phyloP scores from a whole-genome alignment of 2,888 invertebrate genomes.

The Rhagophthalmus giganteus region DNA sequence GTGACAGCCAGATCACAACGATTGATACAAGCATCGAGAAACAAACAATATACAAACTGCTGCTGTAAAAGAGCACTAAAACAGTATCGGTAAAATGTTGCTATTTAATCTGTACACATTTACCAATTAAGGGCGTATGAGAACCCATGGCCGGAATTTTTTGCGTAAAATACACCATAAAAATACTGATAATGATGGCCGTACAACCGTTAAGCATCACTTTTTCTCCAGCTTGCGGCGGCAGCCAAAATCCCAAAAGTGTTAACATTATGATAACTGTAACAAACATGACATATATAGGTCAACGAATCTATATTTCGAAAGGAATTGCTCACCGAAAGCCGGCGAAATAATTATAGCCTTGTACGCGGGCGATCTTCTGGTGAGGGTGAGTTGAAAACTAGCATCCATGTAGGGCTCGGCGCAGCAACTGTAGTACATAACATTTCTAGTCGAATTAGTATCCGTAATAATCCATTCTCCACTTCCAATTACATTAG shows the following conservation, averaged over 20 bases:
- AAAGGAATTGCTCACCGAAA: constrained; percentile 52
- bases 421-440: constrained; percentile 59
- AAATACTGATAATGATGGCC: constrained; percentile 63
- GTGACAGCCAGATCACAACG: constrained; percentile 59
- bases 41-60: constrained; percentile 59
- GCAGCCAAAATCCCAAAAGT: constrained; percentile 66
- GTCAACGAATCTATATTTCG: too few species aligned
- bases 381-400: constrained; percentile 57
- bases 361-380: constrained; percentile 64
- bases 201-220: constrained; percentile 63
- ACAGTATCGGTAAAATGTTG: constrained; percentile 15
- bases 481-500: constrained; percentile 47
- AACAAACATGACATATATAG: constrained; percentile 28
- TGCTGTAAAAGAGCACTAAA: constrained; percentile 63
- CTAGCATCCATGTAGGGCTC: constrained; percentile 61
- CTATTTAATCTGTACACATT: constrained; percentile 27
- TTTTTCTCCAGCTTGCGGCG: constrained; percentile 69
- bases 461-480: constrained; percentile 59
- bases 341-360: constrained; percentile 67
- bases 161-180: constrained; percentile 66
- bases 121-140: constrained; percentile 62
- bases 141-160: constrained; percentile 61
- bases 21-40: constrained; percentile 61
- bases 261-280: constrained; percentile 64
- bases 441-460: constrained; percentile 49